Percentiles rank a stretch among this genome's conserved stretches.
Evolutionary conservation across 1,140 invertebrate species (phyloP).

Genomic region (Achroia grisella): DNA sequence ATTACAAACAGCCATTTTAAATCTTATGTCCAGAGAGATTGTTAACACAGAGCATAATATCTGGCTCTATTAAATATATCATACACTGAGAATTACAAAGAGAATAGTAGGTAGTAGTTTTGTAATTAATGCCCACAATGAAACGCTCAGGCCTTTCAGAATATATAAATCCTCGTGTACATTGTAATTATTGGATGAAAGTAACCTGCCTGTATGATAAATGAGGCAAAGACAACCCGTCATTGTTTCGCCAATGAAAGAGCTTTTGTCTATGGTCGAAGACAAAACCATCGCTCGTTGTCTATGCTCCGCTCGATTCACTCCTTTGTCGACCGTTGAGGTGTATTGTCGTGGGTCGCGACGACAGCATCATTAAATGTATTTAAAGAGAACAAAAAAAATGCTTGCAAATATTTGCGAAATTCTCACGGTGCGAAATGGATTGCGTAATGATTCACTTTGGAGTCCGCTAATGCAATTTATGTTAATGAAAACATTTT

Average conservation of each 20-base stretch:
- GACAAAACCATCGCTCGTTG: constrained; percentile 56
- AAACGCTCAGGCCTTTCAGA: constrained; percentile 17
- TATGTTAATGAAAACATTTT: too few relatives aligned
- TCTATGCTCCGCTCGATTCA: constrained; percentile 46
- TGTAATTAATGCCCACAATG: constrained; percentile 44
- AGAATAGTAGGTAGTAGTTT: constrained; percentile 27
- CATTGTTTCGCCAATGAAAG: constrained; percentile 63
- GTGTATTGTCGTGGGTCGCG: constrained; percentile 39
- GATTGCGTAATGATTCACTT: constrained; percentile 6
- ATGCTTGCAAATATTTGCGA: constrained; percentile 32
- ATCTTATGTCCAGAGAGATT: too few relatives aligned
- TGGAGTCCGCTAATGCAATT: background rate
- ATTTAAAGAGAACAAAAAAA: constrained; percentile 31
- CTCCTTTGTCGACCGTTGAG: constrained; percentile 53
- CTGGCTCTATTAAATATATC: constrained; percentile 11
- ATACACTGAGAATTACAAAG: constrained; percentile 18
- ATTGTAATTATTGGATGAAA: constrained; percentile 68
- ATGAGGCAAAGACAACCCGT: constrained; percentile 57
- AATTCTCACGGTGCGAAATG: constrained; percentile 26
- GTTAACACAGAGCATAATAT: too few relatives aligned
- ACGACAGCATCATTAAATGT: constrained; percentile 54
- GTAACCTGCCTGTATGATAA: constrained; percentile 67
- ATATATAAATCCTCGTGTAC: constrained; percentile 35
- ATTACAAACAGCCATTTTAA: too few relatives aligned
- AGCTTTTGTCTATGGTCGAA: constrained; percentile 57